phyloP scores from a whole-genome alignment of 2,113 vertebrate genomes.

The Semicossyphus pulcher region DNA sequence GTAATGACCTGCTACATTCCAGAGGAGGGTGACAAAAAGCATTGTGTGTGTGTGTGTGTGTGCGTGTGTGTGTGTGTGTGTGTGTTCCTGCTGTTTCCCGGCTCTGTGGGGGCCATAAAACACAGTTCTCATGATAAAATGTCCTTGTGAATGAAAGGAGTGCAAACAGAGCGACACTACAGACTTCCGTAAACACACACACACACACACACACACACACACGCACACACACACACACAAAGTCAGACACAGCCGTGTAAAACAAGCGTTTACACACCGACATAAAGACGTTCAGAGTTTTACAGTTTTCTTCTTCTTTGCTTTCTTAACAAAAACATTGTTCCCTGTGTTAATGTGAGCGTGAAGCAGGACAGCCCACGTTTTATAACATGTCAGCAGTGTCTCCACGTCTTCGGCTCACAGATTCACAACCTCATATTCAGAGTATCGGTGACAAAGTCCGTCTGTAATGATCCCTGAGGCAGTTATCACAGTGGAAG shows the following conservation, averaged over 20 bases:
- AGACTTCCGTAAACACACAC: constrained; percentile 22
- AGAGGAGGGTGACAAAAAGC: constrained; percentile 43
- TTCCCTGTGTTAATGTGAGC: background rate
- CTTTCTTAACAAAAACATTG: background rate
- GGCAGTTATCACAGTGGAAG: no score
- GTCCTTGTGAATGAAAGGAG: constrained; percentile 17
- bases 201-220: constrained; percentile 1
- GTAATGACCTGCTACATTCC: constrained; percentile 54
- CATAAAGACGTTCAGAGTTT: background rate
- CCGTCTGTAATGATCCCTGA: no score
- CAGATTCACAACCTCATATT: no score
- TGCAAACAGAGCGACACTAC: constrained; percentile 22
- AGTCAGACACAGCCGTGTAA: background rate
- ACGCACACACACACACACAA: no score
- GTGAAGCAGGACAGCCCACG: background rate
- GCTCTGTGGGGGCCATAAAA: constrained; percentile 41
- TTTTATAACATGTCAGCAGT: background rate
- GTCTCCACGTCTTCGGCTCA: background rate
- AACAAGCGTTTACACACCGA: no score
- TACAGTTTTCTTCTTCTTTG: background rate
- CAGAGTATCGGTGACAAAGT: no score
- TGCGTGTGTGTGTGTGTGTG: background rate
- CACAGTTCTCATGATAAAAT: constrained; percentile 41
- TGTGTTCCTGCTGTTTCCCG: constrained; percentile 45
- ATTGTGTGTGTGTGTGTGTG: background rate